These are phyloP conservation scores for Tigriopus californicus DNA, from an alignment of 2,888 invertebrate species.

Conservation along the genomic window DNA sequence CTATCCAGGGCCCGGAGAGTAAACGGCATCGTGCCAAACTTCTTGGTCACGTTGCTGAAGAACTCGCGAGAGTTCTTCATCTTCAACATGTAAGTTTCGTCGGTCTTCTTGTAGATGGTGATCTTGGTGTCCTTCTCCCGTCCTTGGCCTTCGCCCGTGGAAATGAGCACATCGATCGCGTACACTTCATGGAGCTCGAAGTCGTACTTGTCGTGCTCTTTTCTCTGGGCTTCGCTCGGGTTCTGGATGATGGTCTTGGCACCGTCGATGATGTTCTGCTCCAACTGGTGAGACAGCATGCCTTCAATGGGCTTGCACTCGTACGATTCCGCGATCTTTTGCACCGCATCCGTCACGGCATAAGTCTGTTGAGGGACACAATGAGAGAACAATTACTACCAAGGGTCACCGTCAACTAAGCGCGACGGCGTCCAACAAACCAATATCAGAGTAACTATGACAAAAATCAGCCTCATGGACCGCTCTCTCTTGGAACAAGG, in stretches of 20 bases:
- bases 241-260: slow-evolving; percentile 95
- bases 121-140: slow-evolving; percentile 84
- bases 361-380: slow-evolving; percentile 48
- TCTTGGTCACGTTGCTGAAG: slow-evolving; percentile 64
- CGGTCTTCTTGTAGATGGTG: slow-evolving; percentile 95
- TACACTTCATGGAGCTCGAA: slow-evolving; percentile 94
- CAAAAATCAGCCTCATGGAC: no score
- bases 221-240: slow-evolving; percentile 86
- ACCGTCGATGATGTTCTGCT: slow-evolving; percentile 90
- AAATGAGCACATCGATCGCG: slow-evolving; percentile 92
- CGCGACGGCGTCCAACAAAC: no score
- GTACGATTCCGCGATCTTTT: slow-evolving; percentile 75
- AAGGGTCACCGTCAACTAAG: no score
- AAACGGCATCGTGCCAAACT: slow-evolving; percentile 92
- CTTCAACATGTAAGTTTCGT: slow-evolving; percentile 89
- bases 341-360: slow-evolving; percentile 72
- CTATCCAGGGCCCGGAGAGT: slow-evolving; percentile 85
- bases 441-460: no score
- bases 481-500: no score
- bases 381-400: no score
- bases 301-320: slow-evolving; percentile 96
- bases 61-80: slow-evolving; percentile 87
- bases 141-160: slow-evolving; percentile 83
- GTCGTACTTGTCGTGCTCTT: slow-evolving; percentile 89
- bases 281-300: slow-evolving; percentile 83